Conservation (phyloP, 2,113 vertebrate genomes). For the Brienomyrus longianalis region DNA sequence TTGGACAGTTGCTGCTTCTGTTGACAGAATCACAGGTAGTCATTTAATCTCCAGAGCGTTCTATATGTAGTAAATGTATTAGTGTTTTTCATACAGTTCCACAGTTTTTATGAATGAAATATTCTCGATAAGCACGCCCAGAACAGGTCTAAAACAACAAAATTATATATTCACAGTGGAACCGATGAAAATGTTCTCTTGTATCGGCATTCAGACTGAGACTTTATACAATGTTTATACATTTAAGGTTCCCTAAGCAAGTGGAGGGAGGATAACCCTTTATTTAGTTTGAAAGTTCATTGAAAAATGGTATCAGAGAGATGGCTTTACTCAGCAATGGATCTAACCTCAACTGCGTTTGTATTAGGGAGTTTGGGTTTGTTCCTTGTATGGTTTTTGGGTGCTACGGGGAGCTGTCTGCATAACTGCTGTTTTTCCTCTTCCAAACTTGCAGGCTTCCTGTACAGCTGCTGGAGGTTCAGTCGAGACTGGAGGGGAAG, state of each 20-base stretch:
- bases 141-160: background rate
- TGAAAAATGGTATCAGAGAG: background rate
- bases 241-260: background rate
- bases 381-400: background rate
- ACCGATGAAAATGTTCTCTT: background rate
- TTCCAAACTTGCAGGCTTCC: slow-evolving; percentile 10
- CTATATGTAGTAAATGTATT: background rate
- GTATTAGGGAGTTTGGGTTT: background rate
- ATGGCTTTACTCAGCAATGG: background rate
- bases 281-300: background rate
- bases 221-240: background rate
- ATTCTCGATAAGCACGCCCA: background rate
- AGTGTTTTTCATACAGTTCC: background rate
- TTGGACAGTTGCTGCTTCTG: slow-evolving; percentile 20
- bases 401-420: background rate
- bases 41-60: background rate
- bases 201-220: background rate
- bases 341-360: background rate
- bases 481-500: background rate
- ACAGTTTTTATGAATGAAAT: background rate
- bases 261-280: background rate
- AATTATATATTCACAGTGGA: background rate
- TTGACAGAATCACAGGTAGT: slow-evolving; percentile 20
- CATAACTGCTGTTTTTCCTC: background rate
- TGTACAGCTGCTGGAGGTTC: slow-evolving; percentile 20